Conservation (phyloP, 1,140 invertebrate species). For the Sarcophaga peregrina region DNA sequence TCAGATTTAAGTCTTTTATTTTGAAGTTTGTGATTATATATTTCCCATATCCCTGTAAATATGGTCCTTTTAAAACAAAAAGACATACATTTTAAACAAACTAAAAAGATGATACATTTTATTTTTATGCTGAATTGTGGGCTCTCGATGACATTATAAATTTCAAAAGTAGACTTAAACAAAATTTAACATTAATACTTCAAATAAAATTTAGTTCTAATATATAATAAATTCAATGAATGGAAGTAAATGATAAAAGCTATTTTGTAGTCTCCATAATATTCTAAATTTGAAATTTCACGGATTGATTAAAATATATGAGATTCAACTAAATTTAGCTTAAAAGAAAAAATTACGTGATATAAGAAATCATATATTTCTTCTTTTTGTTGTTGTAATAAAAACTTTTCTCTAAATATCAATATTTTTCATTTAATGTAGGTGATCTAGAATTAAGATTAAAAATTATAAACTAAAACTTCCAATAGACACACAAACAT, state of each 20-base stretch:
- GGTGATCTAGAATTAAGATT: neutral
- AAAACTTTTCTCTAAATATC: too few relatives aligned
- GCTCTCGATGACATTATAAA: conserved; percentile 17
- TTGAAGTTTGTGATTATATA: too few relatives aligned
- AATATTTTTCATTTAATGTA: neutral
- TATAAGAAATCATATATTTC: neutral
- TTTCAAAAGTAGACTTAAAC: neutral
- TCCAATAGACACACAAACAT: conserved; percentile 29
- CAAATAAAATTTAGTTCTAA: neutral
- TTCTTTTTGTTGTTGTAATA: too few relatives aligned
- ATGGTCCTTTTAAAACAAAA: too few relatives aligned
- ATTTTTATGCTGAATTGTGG: conserved; percentile 27
- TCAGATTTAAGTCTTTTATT: too few relatives aligned
- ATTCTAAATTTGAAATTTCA: neutral
- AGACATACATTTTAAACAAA: conserved; percentile 3
- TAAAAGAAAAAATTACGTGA: neutral
- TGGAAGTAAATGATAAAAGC: neutral
- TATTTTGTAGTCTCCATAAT: neutral
- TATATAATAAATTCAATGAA: neutral
- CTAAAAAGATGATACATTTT: conserved; percentile 25
- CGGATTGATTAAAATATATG: neutral
- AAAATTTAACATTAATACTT: conserved; percentile 20
- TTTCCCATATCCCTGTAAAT: too few relatives aligned
- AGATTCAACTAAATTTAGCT: conserved; percentile 23
- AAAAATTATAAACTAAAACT: conserved; percentile 6